Conservation (phyloP, 2,113 vertebrate species). For the Propithecus coquereli region DNA sequence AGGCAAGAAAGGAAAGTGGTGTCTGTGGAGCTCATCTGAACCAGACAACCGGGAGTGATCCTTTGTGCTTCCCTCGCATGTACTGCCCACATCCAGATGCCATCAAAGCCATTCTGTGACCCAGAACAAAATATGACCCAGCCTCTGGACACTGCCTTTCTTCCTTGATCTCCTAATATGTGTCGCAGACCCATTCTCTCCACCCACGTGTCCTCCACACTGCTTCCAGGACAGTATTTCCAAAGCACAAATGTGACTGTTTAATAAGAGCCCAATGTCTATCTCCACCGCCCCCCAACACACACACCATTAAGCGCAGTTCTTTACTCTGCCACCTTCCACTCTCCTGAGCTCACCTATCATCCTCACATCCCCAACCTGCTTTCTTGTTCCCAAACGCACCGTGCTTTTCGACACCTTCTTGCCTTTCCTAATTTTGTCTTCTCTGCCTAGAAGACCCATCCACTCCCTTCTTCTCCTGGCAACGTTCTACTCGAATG, state of each 20-base stretch:
- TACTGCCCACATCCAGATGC: neutral
- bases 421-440: neutral
- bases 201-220: neutral
- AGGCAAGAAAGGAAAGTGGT: accelerated
- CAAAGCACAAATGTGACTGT: neutral
- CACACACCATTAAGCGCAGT: neutral
- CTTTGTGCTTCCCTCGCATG: neutral
- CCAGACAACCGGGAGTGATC: neutral
- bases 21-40: neutral
- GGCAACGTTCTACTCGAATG: neutral
- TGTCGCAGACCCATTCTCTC: neutral
- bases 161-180: neutral
- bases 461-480: neutral
- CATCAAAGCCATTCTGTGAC: too few relatives aligned
- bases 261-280: neutral
- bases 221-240: neutral
- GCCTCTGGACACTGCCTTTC: neutral
- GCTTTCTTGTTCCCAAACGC: neutral
- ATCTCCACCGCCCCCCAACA: too few relatives aligned
- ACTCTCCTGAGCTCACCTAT: neutral
- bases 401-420: neutral
- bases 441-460: neutral
- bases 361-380: neutral
- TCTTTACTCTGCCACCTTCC: neutral
- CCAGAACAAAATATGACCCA: accelerated